These are phyloP conservation scores for Osmoderma eremita DNA, from an alignment of 2,888 invertebrate genomes.

Conservation along the genomic window DNA sequence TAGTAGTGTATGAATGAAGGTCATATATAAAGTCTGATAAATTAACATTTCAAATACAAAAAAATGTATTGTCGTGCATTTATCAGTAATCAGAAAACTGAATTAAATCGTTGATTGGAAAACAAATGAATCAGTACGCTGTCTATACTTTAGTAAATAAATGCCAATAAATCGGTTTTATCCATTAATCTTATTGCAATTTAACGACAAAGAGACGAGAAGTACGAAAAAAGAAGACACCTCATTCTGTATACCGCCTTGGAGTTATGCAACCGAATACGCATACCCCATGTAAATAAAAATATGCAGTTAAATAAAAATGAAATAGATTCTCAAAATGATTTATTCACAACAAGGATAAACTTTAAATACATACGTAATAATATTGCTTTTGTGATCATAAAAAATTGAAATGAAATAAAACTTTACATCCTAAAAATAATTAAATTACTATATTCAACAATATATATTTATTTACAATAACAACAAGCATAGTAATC, in stretches of 20 bases:
- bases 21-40: slow-evolving; percentile 17
- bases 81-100: too few relatives aligned
- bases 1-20: slow-evolving; percentile 21
- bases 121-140: too few relatives aligned
- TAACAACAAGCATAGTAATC: slow-evolving; percentile 13
- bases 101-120: too few relatives aligned
- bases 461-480: slow-evolving; percentile 34
- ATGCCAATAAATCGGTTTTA: too few relatives aligned
- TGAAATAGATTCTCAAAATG: background rate
- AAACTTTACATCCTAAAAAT: slow-evolving; percentile 18
- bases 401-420: background rate
- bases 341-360: too few relatives aligned
- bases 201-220: too few relatives aligned
- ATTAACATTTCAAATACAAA: slow-evolving; percentile 1
- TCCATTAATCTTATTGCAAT: too few relatives aligned
- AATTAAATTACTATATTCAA: slow-evolving; percentile 24
- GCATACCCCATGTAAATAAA: background rate
- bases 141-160: too few relatives aligned
- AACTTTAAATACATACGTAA: too few relatives aligned
- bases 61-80: background rate
- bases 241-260: too few relatives aligned
- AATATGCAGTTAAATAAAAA: background rate
- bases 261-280: slow-evolving; percentile 6
- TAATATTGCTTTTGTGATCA: too few relatives aligned
- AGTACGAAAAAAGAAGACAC: too few relatives aligned